phyloP scores from a whole-genome alignment of 2,888 invertebrate genomes.

The Enchytraeus crypticus region DNA sequence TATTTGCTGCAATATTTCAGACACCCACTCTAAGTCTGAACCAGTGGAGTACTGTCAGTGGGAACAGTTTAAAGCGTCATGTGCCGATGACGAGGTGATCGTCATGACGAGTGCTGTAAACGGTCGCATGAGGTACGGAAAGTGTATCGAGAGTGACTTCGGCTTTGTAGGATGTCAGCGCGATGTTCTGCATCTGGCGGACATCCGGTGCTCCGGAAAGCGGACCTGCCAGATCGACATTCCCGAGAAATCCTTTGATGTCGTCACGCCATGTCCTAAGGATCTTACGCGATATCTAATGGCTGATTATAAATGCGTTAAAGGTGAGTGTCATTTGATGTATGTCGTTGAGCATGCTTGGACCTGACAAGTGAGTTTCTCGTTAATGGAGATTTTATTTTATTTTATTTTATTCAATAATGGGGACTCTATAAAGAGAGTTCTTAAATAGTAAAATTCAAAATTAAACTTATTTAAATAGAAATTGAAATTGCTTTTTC shows the following conservation, averaged over 20 bases:
- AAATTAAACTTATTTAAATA: no score
- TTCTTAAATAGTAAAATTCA: no score
- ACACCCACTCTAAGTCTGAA: not conserved
- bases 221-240: slow-evolving; percentile 4
- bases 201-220: slow-evolving; percentile 29
- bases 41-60: not conserved
- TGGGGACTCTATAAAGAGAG: no score
- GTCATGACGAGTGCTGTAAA: not conserved
- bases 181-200: slow-evolving; percentile 30
- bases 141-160: not conserved
- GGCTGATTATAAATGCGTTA: slow-evolving; percentile 1
- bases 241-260: slow-evolving; percentile 5
- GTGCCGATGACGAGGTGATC: not conserved
- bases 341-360: no score
- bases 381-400: no score
- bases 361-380: no score
- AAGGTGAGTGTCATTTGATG: slow-evolving; percentile 3
- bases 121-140: not conserved
- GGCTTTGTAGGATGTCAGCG: slow-evolving; percentile 29
- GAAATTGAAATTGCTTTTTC: no score
- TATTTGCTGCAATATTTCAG: not conserved
- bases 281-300: slow-evolving; percentile 2
- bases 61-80: not conserved
- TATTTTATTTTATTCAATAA: no score
- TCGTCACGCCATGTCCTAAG: slow-evolving; percentile 1